Conservation (phyloP, 1,140 invertebrate species). For the Holotrichia oblita region DNA sequence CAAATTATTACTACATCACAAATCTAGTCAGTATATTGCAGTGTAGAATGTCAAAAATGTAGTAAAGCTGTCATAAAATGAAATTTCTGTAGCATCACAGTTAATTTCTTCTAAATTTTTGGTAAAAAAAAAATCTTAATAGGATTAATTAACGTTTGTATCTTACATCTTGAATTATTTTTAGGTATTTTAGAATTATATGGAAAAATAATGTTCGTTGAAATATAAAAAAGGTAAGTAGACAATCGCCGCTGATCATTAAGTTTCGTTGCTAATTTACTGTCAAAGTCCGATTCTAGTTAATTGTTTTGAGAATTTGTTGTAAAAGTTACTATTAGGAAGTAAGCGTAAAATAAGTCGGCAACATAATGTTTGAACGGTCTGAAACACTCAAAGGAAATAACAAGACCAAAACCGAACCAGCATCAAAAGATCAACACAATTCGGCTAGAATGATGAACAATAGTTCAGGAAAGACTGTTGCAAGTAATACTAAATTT, state of each 20-base stretch:
- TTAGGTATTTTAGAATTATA: constrained; percentile 14
- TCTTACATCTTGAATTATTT: not conserved
- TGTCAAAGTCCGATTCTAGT: not conserved
- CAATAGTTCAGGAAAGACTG: not conserved
- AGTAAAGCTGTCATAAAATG: not conserved
- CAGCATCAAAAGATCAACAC: not conserved
- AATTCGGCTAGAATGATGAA: not conserved
- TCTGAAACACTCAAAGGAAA: not conserved
- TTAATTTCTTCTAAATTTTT: not conserved
- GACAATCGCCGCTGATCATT: not conserved
- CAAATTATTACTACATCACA: no score
- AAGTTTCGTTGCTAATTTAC: not conserved
- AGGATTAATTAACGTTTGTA: not conserved
- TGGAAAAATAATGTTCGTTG: not conserved
- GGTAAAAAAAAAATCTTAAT: not conserved
- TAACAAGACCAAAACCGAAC: not conserved
- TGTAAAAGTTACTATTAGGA: not conserved
- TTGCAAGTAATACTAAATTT: not conserved
- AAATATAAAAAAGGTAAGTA: not conserved
- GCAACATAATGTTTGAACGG: not conserved
- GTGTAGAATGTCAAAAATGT: not conserved
- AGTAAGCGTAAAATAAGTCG: not conserved
- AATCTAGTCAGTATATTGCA: no score
- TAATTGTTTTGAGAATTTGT: not conserved
- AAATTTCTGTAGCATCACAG: not conserved